Evolutionary conservation across 2,113 vertebrate genomes (phyloP).

Genomic region (Monopterus albus): DNA sequence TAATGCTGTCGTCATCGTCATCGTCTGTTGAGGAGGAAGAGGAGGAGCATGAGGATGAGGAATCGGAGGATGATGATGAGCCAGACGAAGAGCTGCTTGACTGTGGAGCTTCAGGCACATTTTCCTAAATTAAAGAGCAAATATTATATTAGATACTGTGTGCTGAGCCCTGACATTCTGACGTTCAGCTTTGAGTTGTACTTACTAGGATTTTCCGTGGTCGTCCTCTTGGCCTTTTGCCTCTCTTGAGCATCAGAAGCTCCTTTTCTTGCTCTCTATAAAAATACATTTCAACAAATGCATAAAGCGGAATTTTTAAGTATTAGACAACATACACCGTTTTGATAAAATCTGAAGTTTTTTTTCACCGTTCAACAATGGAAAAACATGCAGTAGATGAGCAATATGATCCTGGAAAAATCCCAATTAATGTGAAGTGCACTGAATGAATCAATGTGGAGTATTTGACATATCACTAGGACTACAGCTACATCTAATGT

Average conservation of each 20-base stretch:
- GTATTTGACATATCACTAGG: too few species aligned
- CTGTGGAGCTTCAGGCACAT: conserved; percentile 82
- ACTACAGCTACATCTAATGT: neutral
- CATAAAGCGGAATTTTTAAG: neutral
- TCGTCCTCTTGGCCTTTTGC: conserved; percentile 92
- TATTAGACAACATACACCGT: neutral
- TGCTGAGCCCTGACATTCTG: rapidly evolving
- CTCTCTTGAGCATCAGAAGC: conserved; percentile 88
- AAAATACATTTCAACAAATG: neutral
- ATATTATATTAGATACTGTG: neutral
- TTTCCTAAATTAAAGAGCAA: conserved; percentile 79
- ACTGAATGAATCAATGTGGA: too few species aligned
- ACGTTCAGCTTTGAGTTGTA: rapidly evolving
- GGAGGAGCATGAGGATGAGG: conserved; percentile 90
- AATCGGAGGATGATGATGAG: conserved; percentile 74
- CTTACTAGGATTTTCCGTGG: conserved; percentile 91
- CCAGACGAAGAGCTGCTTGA: conserved; percentile 82
- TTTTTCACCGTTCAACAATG: too few species aligned
- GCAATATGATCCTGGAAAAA: too few species aligned
- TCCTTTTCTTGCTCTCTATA: conserved; percentile 95
- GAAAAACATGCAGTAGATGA: too few species aligned
- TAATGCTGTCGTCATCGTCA: conserved; percentile 79
- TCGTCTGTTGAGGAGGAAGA: conserved; percentile 88
- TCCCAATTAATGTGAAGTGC: too few species aligned
- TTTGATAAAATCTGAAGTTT: too few species aligned